phyloP scores from a whole-genome alignment of 2,113 vertebrate genomes.

The Puma concolor region DNA sequence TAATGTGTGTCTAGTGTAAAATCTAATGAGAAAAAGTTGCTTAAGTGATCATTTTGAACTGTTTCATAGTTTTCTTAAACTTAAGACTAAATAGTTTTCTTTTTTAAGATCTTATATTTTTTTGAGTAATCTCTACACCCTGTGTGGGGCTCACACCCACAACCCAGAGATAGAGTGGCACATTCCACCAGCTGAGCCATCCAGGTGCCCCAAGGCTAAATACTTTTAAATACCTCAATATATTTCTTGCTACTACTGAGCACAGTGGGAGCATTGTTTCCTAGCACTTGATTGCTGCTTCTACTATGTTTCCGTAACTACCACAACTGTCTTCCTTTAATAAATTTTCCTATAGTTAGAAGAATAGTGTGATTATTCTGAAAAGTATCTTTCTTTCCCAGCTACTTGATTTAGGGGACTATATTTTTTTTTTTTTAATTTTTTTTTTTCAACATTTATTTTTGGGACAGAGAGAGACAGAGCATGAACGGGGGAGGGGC shows the following conservation, averaged over 20 bases:
- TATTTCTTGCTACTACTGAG: background rate
- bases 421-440: too few relatives aligned
- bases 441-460: too few relatives aligned
- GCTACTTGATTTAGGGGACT: background rate
- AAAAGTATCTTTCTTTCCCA: background rate
- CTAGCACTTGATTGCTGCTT: background rate
- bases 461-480: too few relatives aligned
- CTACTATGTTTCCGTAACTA: conserved; percentile 10
- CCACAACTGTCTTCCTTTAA: background rate
- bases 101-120: background rate
- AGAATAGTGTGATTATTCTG: conserved; percentile 10
- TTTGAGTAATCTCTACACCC: background rate
- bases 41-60: conserved; percentile 33
- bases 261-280: background rate
- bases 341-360: background rate
- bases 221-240: background rate
- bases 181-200: background rate
- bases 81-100: background rate
- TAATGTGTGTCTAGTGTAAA: conserved; percentile 14
- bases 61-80: conserved; percentile 37
- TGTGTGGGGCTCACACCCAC: background rate
- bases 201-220: background rate
- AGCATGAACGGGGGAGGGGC: too few relatives aligned
- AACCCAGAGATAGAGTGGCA: background rate
- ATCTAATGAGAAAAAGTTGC: background rate